Conservation (phyloP, 1,140 invertebrate genomes). For the Drosophila persimilis region DNA sequence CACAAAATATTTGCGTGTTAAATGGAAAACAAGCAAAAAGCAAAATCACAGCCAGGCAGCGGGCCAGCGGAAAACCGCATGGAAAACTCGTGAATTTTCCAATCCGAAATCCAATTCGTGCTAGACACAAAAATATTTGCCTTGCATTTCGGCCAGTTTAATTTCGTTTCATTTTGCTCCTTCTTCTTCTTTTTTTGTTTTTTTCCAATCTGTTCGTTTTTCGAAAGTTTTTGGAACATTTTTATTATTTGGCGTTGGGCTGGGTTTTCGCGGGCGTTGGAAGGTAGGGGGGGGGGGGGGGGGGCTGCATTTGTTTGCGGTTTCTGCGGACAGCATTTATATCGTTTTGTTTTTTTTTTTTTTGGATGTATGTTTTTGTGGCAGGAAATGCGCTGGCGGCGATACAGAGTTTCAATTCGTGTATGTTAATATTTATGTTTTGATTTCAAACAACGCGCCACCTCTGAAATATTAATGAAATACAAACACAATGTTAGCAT, state of each 20-base stretch:
- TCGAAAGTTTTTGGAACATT: slow-evolving; percentile 45
- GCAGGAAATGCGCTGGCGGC: slow-evolving; percentile 70
- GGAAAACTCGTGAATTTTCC: slow-evolving; percentile 33
- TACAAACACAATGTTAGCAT: slow-evolving; percentile 78
- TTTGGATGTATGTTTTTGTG: slow-evolving; percentile 15
- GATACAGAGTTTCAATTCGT: slow-evolving; percentile 80
- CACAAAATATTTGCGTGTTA: slow-evolving; percentile 64
- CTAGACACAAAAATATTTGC: slow-evolving; percentile 79
- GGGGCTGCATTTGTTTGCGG: slow-evolving; percentile 66
- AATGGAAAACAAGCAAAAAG: slow-evolving; percentile 76
- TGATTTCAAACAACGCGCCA: slow-evolving; percentile 81
- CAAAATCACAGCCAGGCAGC: slow-evolving; percentile 27
- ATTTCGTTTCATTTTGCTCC: slow-evolving; percentile 45
- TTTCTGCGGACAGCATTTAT: slow-evolving; percentile 74
- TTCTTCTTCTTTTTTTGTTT: background rate
- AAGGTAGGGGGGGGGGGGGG: slow-evolving; percentile 18
- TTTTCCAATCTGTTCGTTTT: slow-evolving; percentile 10
- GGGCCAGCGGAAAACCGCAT: slow-evolving; percentile 24
- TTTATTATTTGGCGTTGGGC: slow-evolving; percentile 9
- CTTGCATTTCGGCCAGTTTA: slow-evolving; percentile 71
- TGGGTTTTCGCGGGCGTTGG: slow-evolving; percentile 16
- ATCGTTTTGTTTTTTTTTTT: slow-evolving; percentile 50
- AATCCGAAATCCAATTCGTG: slow-evolving; percentile 40
- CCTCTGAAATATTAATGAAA: slow-evolving; percentile 82
- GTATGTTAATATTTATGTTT: slow-evolving; percentile 82